phyloP scores from a whole-genome alignment of 35 echinoderm and acorn worm species.

The Apostichopus japonicus region DNA sequence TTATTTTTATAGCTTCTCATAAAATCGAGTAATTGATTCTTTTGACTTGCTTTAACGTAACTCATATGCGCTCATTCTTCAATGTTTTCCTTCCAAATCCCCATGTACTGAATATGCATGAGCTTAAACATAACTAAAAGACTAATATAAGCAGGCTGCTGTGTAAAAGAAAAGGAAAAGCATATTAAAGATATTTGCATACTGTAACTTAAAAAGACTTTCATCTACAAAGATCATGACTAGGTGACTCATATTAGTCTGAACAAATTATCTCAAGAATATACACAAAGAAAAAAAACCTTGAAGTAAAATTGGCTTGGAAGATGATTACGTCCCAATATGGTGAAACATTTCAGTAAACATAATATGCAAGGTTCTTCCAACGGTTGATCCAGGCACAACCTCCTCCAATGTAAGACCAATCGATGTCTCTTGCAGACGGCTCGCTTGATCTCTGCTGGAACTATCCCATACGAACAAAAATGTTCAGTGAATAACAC shows the following conservation, averaged over 20 bases:
- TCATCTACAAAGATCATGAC: neutral
- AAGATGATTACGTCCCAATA: neutral
- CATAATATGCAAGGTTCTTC: neutral
- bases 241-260: neutral
- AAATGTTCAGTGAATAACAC: neutral
- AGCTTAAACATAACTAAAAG: slow-evolving; percentile 17
- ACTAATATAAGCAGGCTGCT: slow-evolving; percentile 35
- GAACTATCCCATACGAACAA: neutral
- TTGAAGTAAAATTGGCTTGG: neutral
- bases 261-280: slow-evolving; percentile 12
- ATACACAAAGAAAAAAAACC: slow-evolving; percentile 34
- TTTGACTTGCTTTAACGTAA: neutral
- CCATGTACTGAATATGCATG: neutral
- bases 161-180: neutral
- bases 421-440: neutral
- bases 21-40: too few relatives aligned
- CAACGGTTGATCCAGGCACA: neutral
- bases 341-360: slow-evolving; percentile 27
- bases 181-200: slow-evolving; percentile 25
- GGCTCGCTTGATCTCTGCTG: neutral
- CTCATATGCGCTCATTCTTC: neutral
- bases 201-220: slow-evolving; percentile 38
- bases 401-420: neutral
- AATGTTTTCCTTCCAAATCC: neutral
- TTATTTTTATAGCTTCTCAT: too few relatives aligned